phyloP scores from a whole-genome alignment of 2,113 vertebrate species.

The Seriola aureovittata region DNA sequence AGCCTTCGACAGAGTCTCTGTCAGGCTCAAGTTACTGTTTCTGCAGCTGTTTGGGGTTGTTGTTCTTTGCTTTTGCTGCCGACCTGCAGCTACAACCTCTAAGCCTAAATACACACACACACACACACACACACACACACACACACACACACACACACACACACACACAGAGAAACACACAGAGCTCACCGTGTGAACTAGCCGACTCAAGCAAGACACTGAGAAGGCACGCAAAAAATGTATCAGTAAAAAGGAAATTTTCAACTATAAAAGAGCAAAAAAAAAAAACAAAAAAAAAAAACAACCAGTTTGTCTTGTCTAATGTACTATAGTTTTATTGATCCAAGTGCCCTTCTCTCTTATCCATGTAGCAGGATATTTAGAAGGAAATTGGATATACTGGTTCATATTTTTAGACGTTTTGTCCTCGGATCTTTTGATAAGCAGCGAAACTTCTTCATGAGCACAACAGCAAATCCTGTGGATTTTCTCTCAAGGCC shows the following conservation, averaged over 20 bases:
- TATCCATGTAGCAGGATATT: too few relatives aligned
- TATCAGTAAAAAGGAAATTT: not conserved
- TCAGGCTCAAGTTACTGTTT: conserved; percentile 81
- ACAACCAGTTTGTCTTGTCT: not conserved
- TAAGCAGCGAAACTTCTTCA: not conserved
- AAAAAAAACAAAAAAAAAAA: not conserved
- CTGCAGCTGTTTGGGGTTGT: conserved; percentile 83
- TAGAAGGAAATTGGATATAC: not conserved
- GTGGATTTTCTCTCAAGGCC: not conserved
- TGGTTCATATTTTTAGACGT: not conserved
- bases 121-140: conserved; percentile 24
- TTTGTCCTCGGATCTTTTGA: not conserved
- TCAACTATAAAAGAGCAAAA: not conserved
- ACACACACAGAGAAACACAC: conserved; percentile 22
- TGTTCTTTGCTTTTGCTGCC: conserved; percentile 74
- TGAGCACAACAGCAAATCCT: too few relatives aligned
- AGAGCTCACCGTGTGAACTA: conserved; percentile 58
- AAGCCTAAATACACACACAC: conserved; percentile 64
- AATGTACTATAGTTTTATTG: not conserved
- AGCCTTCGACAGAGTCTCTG: conserved; percentile 42
- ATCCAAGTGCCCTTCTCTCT: not conserved
- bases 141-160: conserved; percentile 46
- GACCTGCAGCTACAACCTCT: conserved; percentile 72
- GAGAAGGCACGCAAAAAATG: conserved; percentile 35
- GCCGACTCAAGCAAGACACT: not conserved